Base-by-base conservation (phyloP, 2,888 invertebrate species). In the Clostera curtula region DNA sequence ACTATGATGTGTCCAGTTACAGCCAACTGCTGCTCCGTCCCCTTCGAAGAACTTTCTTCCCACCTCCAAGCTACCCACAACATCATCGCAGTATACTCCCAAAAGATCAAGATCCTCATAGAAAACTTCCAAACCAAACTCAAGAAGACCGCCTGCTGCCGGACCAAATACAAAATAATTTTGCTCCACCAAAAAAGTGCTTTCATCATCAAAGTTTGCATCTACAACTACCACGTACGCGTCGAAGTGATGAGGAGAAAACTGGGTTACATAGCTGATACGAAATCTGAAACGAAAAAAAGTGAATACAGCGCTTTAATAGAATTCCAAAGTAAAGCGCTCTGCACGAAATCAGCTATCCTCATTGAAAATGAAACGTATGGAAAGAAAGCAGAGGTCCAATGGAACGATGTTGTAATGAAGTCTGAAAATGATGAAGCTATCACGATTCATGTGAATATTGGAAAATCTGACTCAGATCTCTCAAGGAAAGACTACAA, bases 51-150 rank as follows among this genome's bases (percentile, higher is more conserved):
- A 48, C 64, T 85, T 1, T 63, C 79, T 10, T 52, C 56, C 2
- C 84, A 85, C 40, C 63, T 85, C 13, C 75, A 77, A 31, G 49
- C 56, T 3, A 68, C 47, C 12, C 84, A 85, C 62, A 77, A 72
- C 42, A 71, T 82, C 36, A 82, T 79, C 29, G 80, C 83, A 1
- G 79, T 83, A 24, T 80, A 82, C 55, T 79, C 84, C 1, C 79
- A 80, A 37, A 83, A 80, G 51, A 82, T 83, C 38, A 83, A 82
- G 35, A 82, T 85, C 40, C 56, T 82, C 23, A 80, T 85, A 43
- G 83, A 82, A 46, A 82, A 82, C 55, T 83, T 85, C 58, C 79
- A 82, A 44, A 75, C 75, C 0, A 84, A 83, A 33, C 60, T 84
- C 13, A 82, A 77, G 49, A 79, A 79, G 36, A 82, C 83, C 1